Evolutionary conservation across 2,797 vertebrate species (phyloP), one percentile per base, ranked within the genome.

Genomic region (Coracias cyanogaster): DNA sequence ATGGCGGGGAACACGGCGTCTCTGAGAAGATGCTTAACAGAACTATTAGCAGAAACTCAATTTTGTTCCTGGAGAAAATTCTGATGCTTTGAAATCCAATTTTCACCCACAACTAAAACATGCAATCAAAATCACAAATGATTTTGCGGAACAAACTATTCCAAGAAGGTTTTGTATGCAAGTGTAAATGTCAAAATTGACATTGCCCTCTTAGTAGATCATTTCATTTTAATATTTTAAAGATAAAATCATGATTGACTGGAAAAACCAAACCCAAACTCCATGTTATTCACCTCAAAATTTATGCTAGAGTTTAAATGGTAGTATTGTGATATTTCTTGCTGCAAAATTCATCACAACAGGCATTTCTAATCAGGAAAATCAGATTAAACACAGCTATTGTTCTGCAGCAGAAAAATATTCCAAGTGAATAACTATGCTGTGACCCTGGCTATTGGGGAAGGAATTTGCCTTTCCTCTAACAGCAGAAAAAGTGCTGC

Each of bases 1-100:
- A 3, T 21, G 10, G 46, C 0, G 0, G 49, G 65, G 57, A 70
- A 28, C 26, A 3, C 2, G 0, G 12, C 3, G 9, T 46, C 66
- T 67, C 33, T 7, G 41, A 33, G 71, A 54, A 80, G 46, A 14
- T 33, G 41, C 24, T 89, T 49, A 78, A 57, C 26, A 89, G 20
- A 81, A 72, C 61, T 54, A 65, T 16, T 55, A 94, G n/a, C 61
- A 90, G 28, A 82, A 94, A 54, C 12, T 71, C 60, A 12, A 6
- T 86, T 85, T 76, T 60, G 35, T 15, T 91, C 49, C 79, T 61
- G 52, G 16, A 76, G 51, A 86, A 89, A 94, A 69, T 62, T 19
- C 16, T 1, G 2, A n/a, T 31, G 28, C 49, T 76, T 65, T 35
- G 54, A 86, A 78, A 88, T 79, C 43, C n/a, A 58, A 60, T 93